Percentiles rank a stretch among this genome's conserved stretches.
Evolutionary conservation across 2,888 invertebrate species (phyloP).

Genomic region (Diaperis boleti): DNA sequence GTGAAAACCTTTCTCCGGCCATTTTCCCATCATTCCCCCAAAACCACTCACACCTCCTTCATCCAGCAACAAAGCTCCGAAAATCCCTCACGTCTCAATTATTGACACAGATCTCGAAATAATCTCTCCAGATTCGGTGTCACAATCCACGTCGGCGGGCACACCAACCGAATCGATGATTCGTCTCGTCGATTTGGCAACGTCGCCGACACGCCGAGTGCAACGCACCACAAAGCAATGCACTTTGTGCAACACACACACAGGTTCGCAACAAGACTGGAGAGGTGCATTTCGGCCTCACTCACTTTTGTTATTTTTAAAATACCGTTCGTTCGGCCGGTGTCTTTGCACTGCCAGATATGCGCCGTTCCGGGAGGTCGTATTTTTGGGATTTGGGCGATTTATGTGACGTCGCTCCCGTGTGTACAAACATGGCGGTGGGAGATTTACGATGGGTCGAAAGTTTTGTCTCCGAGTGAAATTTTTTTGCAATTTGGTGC

Average conservation of each 20-base stretch:
- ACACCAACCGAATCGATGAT: slow-evolving; percentile 21
- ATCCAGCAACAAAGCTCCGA: too few relatives aligned
- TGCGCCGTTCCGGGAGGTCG: slow-evolving; percentile 3
- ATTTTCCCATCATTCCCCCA: too few relatives aligned
- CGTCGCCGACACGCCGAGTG: slow-evolving; percentile 13
- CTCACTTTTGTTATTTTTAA: slow-evolving; percentile 39
- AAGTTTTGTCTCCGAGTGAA: too few relatives aligned
- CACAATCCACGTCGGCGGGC: neutral
- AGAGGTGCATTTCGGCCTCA: slow-evolving; percentile 24
- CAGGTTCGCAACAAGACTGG: slow-evolving; percentile 14
- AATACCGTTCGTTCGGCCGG: slow-evolving; percentile 30
- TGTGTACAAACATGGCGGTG: too few relatives aligned
- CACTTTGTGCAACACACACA: slow-evolving; percentile 26
- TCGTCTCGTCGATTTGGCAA: slow-evolving; percentile 20
- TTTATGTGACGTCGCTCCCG: neutral
- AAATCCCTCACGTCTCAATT: too few relatives aligned
- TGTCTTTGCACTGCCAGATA: slow-evolving; percentile 36
- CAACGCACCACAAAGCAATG: slow-evolving; percentile 32
- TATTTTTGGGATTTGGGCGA: slow-evolving; percentile 20
- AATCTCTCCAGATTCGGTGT: neutral
- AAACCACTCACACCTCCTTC: too few relatives aligned
- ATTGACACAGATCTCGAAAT: neutral
- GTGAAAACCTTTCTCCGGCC: too few relatives aligned
- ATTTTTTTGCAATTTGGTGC: too few relatives aligned
- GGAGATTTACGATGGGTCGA: too few relatives aligned